These are phyloP conservation scores for Xestoiulus laeticollis DNA, from an alignment of 2,888 invertebrate genomes.

Conservation along the genomic window DNA sequence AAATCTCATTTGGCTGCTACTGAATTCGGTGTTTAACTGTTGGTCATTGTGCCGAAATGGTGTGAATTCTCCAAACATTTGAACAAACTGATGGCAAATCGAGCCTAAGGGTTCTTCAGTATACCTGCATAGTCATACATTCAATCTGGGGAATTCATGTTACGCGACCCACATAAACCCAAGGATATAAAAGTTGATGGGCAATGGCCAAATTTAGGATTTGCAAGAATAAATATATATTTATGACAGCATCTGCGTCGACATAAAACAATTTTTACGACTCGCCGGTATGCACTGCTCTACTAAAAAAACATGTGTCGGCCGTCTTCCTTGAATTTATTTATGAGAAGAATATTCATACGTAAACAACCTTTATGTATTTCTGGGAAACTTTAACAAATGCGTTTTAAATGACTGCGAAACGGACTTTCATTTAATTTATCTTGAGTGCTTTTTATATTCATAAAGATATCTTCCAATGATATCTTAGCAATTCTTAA, in stretches of 20 bases:
- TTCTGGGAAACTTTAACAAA: not conserved
- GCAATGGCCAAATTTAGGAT: conserved; percentile 21
- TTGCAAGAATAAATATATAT: conserved; percentile 25
- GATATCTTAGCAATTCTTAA: not conserved
- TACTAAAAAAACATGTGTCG: not conserved
- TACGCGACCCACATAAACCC: conserved; percentile 21
- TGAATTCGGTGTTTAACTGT: not conserved
- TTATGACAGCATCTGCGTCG: conserved; percentile 31
- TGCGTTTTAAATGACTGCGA: not conserved
- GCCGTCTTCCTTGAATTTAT: not conserved
- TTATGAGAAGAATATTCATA: not conserved
- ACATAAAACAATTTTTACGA: conserved; percentile 35
- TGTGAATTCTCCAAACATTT: not conserved
- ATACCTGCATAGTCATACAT: conserved; percentile 6
- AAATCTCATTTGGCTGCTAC: not conserved
- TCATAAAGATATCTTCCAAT: not conserved
- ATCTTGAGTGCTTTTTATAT: not conserved
- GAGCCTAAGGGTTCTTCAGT: not conserved
- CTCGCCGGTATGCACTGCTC: not conserved
- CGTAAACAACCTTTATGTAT: not conserved
- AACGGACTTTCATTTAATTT: too few relatives aligned
- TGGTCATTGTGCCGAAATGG: not conserved
- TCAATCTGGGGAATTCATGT: not conserved
- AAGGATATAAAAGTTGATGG: conserved; percentile 24
- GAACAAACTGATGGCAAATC: not conserved